Conservation (phyloP, 1,140 invertebrate genomes). For the Drosophila virilis region DNA sequence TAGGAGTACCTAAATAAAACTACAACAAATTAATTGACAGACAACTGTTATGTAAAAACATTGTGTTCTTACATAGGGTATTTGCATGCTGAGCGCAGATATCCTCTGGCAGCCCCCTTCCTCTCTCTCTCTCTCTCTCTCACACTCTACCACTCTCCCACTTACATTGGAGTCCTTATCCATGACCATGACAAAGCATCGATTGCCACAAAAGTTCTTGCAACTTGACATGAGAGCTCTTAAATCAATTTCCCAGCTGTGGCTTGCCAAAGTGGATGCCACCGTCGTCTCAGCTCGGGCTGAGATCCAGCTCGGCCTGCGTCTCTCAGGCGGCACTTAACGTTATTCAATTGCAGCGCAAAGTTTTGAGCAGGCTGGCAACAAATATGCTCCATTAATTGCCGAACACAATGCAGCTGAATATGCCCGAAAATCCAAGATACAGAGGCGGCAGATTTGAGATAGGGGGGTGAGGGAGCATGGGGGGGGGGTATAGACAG, state of each 20-base stretch:
- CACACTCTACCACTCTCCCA: background rate
- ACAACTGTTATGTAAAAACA: background rate
- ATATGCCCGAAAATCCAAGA: conserved; percentile 25
- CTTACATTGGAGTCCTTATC: background rate
- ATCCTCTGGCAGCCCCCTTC: background rate
- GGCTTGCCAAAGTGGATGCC: conserved; percentile 24
- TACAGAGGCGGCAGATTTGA: conserved; percentile 1
- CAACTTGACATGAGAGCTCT: conserved; percentile 42
- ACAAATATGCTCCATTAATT: conserved; percentile 69
- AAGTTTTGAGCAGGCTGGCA: conserved; percentile 33
- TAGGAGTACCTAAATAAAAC: background rate
- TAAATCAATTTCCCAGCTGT: conserved; percentile 47
- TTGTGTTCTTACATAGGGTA: background rate
- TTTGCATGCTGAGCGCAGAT: background rate
- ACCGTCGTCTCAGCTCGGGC: conserved; percentile 5
- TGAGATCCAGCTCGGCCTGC: background rate
- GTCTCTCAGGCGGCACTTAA: conserved; percentile 17
- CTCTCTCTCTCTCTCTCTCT: background rate
- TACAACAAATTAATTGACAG: background rate
- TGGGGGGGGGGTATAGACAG: background rate
- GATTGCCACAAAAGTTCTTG: conserved; percentile 33
- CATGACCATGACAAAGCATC: conserved; percentile 49
- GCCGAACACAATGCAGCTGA: conserved; percentile 55
- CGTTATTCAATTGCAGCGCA: conserved; percentile 40
- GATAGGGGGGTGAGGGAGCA: conserved; percentile 1